Evolutionary conservation across 2,888 invertebrate species (phyloP), one percentile per base, ranked within the genome.

Genomic region (Poecilus cupreus): DNA sequence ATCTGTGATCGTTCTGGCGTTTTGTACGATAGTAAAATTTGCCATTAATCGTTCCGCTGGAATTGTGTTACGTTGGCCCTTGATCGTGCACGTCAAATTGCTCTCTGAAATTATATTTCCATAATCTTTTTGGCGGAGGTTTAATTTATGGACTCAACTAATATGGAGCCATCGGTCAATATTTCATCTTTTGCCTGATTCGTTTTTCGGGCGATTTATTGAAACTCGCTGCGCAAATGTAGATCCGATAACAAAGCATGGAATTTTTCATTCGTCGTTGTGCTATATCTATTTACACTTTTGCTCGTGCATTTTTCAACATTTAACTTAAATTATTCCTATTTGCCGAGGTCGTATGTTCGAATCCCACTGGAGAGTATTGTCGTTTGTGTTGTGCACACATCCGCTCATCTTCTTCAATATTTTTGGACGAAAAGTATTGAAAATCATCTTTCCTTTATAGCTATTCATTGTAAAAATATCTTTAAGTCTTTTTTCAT

Each of bases 11-110:
- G 78, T 8, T 43, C 16, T 26, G 60, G 64, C 46, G 39, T 46
- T 51, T 8, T 54, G 75, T 26, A 16, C 75, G 64, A 64, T 49
- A 43, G 78, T 32, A 46, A 77, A 60, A 60, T 57, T 77, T 60
- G n/a, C 39, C 77, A 77, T 60, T 77, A 77, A 60, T 77, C 77
- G 77, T 13, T 26, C 43, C 22, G 54, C 5, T 54, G 54, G 20
- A 54, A 54, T 54, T 54, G 32, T 10, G 60, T 60, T n/a, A n/a
- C 5, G 6, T 6, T 18, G 54, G 54, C 11, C 18, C 20, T 54
- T 32, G 32, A 32, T 1, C 32, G 4, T 8, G 32, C 8, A 32
- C 32, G 43, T 43, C 43, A 43, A 43, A 43, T 11, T 26, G 60
- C 20, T 18, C 26, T 4, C 5, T 60, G n/a, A n/a, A 60, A 60